These are phyloP conservation scores for Monodelphis domestica DNA, from an alignment of 2,797 vertebrate genomes.

Conservation along the genomic window DNA sequence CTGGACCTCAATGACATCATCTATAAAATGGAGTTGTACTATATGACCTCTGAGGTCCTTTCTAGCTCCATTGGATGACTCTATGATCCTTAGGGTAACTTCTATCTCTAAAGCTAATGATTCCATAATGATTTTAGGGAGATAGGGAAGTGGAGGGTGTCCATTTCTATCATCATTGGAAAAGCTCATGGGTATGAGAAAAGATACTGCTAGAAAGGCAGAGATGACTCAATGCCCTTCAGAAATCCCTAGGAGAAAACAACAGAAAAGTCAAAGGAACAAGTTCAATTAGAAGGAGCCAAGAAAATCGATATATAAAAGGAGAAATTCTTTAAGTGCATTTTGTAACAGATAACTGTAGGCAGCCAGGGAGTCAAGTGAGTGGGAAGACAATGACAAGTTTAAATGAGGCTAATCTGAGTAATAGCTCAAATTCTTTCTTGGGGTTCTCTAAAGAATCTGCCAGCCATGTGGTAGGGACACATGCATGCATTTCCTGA, in stretches of 20 bases:
- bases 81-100: neutral
- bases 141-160: neutral
- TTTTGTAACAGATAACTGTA: constrained; percentile 20
- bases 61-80: neutral
- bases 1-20: neutral
- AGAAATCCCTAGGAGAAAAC: neutral
- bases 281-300: constrained; percentile 13
- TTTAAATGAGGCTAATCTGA: constrained; percentile 43
- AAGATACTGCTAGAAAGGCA: neutral
- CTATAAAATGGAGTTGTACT: neutral
- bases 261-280: neutral
- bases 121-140: neutral
- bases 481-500: neutral
- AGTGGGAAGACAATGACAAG: constrained; percentile 11
- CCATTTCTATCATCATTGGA: neutral
- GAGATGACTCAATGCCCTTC: neutral
- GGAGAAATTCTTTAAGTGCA: neutral
- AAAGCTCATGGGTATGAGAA: neutral
- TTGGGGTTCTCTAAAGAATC: constrained; percentile 9
- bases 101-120: neutral
- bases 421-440: neutral
- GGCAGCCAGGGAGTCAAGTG: constrained; percentile 15
- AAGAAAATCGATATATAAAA: neutral
- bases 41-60: neutral
- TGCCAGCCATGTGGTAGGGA: neutral